Base-by-base conservation (phyloP, 1,140 invertebrate genomes). In the Helicoverpa zea region DNA sequence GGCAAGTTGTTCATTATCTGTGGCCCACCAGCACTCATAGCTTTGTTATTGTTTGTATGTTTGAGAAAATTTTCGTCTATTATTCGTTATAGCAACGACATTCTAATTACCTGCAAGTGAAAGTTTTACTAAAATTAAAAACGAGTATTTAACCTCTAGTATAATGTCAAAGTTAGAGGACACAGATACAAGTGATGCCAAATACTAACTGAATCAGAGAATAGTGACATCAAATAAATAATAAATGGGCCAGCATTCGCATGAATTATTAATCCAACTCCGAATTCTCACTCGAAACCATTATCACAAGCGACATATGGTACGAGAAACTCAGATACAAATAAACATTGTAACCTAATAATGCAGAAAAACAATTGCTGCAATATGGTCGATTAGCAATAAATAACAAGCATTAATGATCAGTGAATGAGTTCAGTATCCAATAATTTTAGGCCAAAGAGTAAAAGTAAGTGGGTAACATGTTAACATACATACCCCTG, bases 1-100 rank as follows among this genome's bases (percentile, higher is more conserved):
- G 94, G 94, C 59, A 95, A 79, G 84, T 95, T 94, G 66, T 95
- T 94, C 86, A 92, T 92, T 11, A 85, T 80, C 76, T 88, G 88
- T 52, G 90, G 90, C 63, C 88, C 91, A 75, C 86, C 91, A 54
- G 88, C 87, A 86, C 91, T 93, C 93, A 94, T 94, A 7, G 16
- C 35, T 82, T 86, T 87, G 16, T 83, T 75, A 54, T 73, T 81
- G 52, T 85, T 78, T 84, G 80, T 79, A 59, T 70, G 10, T 79
- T 75, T 73, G 35, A 54, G n/a, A 10, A 51, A 63, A 56, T 73
- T 56, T 64, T 82, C 30, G 51, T 30, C 58, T 66, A 43, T 43
- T 43, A 43, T 35, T 66, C 12, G 18, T 61, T 77, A 84, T 61
- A 81, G 73, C 59, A 81, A 58, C 79, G 30, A 74, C 84, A 84